phyloP scores from a whole-genome alignment of 2,113 vertebrate species.

The Mobula birostris region DNA sequence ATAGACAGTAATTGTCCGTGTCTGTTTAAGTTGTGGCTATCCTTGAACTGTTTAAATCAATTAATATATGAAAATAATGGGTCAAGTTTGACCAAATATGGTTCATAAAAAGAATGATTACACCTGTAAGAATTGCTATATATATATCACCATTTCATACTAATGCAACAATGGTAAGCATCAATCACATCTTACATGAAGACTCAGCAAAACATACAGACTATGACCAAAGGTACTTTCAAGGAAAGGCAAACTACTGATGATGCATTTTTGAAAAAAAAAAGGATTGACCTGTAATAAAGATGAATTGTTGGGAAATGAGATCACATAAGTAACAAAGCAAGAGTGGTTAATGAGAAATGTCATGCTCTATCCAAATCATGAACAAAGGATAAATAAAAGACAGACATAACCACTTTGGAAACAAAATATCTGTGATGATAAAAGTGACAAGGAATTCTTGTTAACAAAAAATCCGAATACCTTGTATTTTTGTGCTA shows the following conservation, averaged over 20 bases:
- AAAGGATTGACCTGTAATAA: neutral
- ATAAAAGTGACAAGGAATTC: neutral
- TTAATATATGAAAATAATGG: too few species aligned
- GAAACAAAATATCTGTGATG: neutral
- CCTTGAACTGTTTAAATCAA: neutral
- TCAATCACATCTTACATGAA: too few species aligned
- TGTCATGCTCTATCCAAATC: neutral
- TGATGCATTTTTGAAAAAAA: too few species aligned
- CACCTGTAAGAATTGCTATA: neutral
- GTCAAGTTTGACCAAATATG: neutral
- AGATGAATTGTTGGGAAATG: neutral
- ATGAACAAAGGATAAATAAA: neutral
- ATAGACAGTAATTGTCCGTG: neutral
- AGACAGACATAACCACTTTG: neutral
- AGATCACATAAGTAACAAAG: neutral
- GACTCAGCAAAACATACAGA: too few species aligned
- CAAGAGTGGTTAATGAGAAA: neutral
- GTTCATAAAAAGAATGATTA: neutral
- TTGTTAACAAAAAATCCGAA: neutral
- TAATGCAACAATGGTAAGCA: too few species aligned
- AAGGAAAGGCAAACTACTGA: too few species aligned
- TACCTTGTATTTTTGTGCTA: neutral
- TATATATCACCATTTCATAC: too few species aligned
- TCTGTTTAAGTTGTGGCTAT: neutral
- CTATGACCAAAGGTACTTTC: too few species aligned